A percentile compares a stretch with the other conserved stretches of the same genome.
These are phyloP conservation scores for Dione juno DNA, from an alignment of 2,888 invertebrate species.

Conservation along the genomic window DNA sequence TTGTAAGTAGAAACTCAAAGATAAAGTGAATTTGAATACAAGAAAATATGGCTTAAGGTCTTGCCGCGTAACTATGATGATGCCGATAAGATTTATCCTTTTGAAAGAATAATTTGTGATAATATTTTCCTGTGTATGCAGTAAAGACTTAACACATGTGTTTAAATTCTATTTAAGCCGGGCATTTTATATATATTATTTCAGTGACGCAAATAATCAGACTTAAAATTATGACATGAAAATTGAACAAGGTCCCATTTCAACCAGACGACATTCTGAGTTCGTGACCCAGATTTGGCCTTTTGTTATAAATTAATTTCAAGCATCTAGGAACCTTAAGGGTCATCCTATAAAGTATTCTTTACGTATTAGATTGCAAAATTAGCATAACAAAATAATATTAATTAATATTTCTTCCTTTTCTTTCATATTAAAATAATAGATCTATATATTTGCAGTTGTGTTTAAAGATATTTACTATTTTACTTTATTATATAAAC, in stretches of 20 bases:
- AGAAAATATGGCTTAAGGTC: background rate
- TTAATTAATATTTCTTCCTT: too few relatives aligned
- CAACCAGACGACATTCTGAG: background rate
- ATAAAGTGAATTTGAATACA: background rate
- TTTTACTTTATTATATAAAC: too few relatives aligned
- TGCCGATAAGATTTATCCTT: too few relatives aligned
- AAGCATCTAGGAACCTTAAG: constrained; percentile 10
- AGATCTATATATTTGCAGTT: too few relatives aligned
- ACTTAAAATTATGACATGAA: background rate
- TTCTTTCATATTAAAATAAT: too few relatives aligned
- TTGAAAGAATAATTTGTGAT: too few relatives aligned
- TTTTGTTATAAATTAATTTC: constrained; percentile 28
- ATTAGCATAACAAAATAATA: background rate
- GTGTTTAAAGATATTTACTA: too few relatives aligned
- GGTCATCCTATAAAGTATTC: constrained; percentile 3
- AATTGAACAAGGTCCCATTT: constrained; percentile 4
- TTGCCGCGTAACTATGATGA: too few relatives aligned
- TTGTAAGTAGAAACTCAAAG: background rate
- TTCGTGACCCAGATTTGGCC: constrained; percentile 12
- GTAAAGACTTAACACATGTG: background rate
- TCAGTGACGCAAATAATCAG: background rate
- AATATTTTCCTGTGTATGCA: background rate
- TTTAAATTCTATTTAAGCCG: background rate
- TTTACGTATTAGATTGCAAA: background rate
- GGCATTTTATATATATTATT: background rate